A percentile compares a stretch with the other conserved stretches of the same genome.
phyloP scores from a whole-genome alignment of 2,113 vertebrate species.

The Vireo altiloquus region DNA sequence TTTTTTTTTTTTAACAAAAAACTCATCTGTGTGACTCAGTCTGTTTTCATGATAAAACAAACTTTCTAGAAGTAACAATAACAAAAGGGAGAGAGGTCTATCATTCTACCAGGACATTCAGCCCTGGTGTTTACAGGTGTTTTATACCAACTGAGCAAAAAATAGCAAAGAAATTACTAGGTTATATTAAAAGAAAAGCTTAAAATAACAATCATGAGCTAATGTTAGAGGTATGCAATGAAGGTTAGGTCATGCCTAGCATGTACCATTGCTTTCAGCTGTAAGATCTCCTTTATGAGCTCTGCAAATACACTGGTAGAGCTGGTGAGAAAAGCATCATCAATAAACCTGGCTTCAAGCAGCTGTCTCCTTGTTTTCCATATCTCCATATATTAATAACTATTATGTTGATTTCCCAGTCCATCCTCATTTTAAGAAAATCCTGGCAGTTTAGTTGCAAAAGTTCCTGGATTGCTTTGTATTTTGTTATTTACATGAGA shows the following conservation, averaged over 20 bases:
- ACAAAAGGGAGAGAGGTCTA: not conserved
- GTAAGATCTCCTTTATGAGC: not conserved
- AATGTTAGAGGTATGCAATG: constrained; percentile 9
- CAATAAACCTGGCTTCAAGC: not conserved
- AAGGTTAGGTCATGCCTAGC: not conserved
- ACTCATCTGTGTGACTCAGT: not conserved
- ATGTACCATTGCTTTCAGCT: not conserved
- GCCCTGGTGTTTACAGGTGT: constrained; percentile 29
- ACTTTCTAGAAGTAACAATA: constrained; percentile 3
- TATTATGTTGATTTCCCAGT: not conserved
- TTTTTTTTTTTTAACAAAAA: not conserved
- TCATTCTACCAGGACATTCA: not conserved
- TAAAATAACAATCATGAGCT: constrained; percentile 40
- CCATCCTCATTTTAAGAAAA: not conserved
- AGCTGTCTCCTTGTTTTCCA: not conserved
- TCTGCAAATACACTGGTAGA: not conserved
- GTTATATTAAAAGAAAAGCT: constrained; percentile 50
- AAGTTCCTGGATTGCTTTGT: not conserved
- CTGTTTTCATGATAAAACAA: not conserved
- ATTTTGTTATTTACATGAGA: not conserved
- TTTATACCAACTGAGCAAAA: constrained; percentile 7
- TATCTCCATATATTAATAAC: not conserved
- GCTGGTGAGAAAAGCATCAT: not conserved
- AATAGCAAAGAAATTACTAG: constrained; percentile 50
- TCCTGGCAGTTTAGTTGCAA: not conserved